Evolutionary conservation across 2,888 invertebrate genomes (phyloP).

Genomic region (Melanostoma mellinum): DNA sequence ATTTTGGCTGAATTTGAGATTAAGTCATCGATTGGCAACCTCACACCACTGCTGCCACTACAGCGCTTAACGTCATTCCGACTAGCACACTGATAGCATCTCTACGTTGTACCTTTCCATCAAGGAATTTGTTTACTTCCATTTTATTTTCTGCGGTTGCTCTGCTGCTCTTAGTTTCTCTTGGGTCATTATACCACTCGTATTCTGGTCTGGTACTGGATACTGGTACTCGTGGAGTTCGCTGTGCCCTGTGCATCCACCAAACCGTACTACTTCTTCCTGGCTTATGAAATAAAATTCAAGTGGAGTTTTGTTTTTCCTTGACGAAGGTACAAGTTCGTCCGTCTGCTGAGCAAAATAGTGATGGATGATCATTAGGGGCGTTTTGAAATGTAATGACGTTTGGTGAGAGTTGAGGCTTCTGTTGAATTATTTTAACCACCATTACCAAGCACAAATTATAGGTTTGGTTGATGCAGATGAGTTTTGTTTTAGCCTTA

Average conservation of each 20-base stretch:
- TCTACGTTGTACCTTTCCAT: not conserved
- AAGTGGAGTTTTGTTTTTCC: conserved; percentile 15
- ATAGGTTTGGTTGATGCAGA: conserved; percentile 34
- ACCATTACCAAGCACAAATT: conserved; percentile 32
- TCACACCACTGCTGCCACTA: conserved; percentile 12
- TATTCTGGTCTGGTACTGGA: conserved; percentile 2
- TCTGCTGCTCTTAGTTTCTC: conserved; percentile 23
- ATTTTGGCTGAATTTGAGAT: conserved; percentile 24
- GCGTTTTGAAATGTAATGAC: conserved; percentile 34
- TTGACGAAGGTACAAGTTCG: conserved; percentile 20
- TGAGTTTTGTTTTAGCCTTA: conserved; percentile 40
- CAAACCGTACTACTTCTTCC: conserved; percentile 10
- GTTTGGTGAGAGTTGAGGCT: conserved; percentile 43
- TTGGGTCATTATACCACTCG: conserved; percentile 23
- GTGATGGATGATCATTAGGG: conserved; percentile 50
- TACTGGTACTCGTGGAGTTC: not conserved
- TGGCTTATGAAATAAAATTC: conserved; percentile 26
- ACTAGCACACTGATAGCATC: conserved; percentile 1
- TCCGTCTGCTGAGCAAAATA: conserved; percentile 37
- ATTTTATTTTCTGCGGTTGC: conserved; percentile 4
- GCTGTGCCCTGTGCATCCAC: conserved; percentile 11
- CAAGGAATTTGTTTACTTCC: not conserved
- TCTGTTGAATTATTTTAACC: conserved; percentile 38
- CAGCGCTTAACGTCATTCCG: conserved; percentile 1
- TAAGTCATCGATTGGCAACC: conserved; percentile 35